Base-by-base conservation (phyloP, 2,113 vertebrate genomes). In the Coryphaenoides rupestris region DNA sequence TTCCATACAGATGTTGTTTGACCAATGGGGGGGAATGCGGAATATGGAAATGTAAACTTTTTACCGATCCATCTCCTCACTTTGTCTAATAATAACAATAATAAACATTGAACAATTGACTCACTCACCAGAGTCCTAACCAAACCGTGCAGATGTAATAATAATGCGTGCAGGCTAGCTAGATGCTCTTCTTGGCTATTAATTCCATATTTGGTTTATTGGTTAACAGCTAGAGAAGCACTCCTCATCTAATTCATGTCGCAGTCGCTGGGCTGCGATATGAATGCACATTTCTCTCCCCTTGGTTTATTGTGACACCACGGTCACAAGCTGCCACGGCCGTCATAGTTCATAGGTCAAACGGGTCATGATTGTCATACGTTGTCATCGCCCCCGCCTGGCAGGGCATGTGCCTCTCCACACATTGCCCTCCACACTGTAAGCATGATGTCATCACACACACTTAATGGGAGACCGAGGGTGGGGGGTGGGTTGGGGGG, bases 291-390 rank as follows among this genome's bases (percentile, higher is more conserved):
- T 55, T 63, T 66, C 40, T 40, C 21, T 66, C 66, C 60, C 75
- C 78, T 83, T 79, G 70, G 82, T 83, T 84, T n/a, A n/a, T n/a
- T n/a, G n/a, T 83, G 75, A 83, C 80, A 73, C 68, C 55, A 61
- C 19, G 2, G 52, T 66, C 76, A 65, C 65, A 72, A 77, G 74
- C 68, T 60, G 66, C 56, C 10, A 61, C n/a, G 50, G 65, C 49
- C 53, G 56, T 28, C 33, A 40, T 40, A 26, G 60, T 49, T 60
- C n/a, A 6, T 1, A 9, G 19, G n/a, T n/a, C n/a, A n/a, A n/a
- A n/a, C 56, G 33, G 57, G 54, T 56, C 55, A n/a, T 66, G 60
- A 66, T 73, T 63, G 52, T 19, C 55, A 17, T 40, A 12, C 33
- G 16, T 65, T 63, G 66, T 76, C 66, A 59, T 79, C 68, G 64